A percentile compares a stretch with the other conserved stretches of the same genome.
Evolutionary conservation across 1,140 invertebrate genomes (phyloP).

Genomic region (Drosophila triauraria): DNA sequence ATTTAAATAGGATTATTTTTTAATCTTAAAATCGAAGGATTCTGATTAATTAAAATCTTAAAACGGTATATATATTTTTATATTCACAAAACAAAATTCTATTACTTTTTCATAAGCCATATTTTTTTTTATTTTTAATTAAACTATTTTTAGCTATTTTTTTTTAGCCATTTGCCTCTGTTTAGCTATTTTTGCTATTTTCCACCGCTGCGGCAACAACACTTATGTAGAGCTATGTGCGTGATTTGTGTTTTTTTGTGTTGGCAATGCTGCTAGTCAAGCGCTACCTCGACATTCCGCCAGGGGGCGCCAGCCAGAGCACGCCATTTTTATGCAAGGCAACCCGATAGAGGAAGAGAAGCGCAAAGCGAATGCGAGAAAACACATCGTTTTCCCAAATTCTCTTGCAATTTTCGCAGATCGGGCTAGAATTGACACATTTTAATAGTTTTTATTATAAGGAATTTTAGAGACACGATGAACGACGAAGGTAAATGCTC

Average conservation of each 20-base stretch:
- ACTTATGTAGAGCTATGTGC: slow-evolving; percentile 12
- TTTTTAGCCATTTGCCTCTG: too few species aligned
- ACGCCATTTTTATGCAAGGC: slow-evolving; percentile 36
- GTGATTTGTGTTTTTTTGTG: slow-evolving; percentile 5
- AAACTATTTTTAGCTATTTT: too few species aligned
- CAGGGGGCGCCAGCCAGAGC: slow-evolving; percentile 14
- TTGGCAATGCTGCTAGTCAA: slow-evolving; percentile 10
- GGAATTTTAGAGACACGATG: slow-evolving; percentile 8
- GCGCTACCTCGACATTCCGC: neutral
- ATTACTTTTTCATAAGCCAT: too few species aligned
- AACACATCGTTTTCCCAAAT: slow-evolving; percentile 33
- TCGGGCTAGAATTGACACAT: neutral
- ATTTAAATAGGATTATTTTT: too few species aligned
- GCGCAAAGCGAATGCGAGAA: slow-evolving; percentile 35
- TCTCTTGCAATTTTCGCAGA: slow-evolving; percentile 3
- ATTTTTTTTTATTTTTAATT: too few species aligned
- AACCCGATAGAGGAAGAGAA: slow-evolving; percentile 16
- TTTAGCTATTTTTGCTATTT: slow-evolving; percentile 2
- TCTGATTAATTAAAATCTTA: too few species aligned
- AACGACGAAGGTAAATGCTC: slow-evolving; percentile 25
- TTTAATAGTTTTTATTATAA: neutral
- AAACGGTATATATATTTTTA: too few species aligned
- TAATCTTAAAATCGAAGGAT: too few species aligned
- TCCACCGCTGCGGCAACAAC: neutral
- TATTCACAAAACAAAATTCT: too few species aligned